Evolutionary conservation across 2,797 vertebrate species (phyloP), one percentile per base, ranked within the genome.

Genomic region (Ara ararauna): DNA sequence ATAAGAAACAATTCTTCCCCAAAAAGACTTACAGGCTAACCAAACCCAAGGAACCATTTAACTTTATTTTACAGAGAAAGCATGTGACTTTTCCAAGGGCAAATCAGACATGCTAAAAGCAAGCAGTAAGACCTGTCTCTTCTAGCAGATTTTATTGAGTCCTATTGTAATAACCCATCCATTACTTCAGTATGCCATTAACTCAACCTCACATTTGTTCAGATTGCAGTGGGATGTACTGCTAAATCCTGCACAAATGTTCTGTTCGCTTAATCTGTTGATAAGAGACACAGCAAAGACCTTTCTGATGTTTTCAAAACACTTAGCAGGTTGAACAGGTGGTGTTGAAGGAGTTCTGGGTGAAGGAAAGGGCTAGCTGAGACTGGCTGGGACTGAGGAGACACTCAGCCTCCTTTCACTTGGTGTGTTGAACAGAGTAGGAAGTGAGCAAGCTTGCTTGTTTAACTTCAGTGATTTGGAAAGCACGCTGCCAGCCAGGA

Each of bases 291-390:
- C 81, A 95, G 78, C 30, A 87, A 92, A 93, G 81, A 85, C 94
- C 80, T 93, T 74, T 58, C 74, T 65, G 44, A 45, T 97, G 88
- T 97, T 97, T 97, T 90, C 94, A 97, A 94, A 97, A 97, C 91
- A 97, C 0, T 10, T 19, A 76, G 65, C 71, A 90, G 87, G 75
- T 68, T 77, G 93, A 94, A 78, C 95, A 95, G 94, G 67, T 96
- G 87, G 84, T 8, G 3, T 29, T 87, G 74, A 96, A 94, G 82
- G 85, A 88, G 93, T 71, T 94, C 88, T 17, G n/a, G 80, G 65
- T 67, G 61, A 90, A 93, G 74, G 48, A 75, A 78, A 67, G 62
- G 30, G 93, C 93, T 50, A 38, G 88, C 14, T 64, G 76, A 79
- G 70, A 56, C 84, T 87, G 65, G 70, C 64, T 84, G 82, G 42